Evolutionary conservation across 1,140 invertebrate genomes (phyloP).

Genomic region (Halyomorpha halys): DNA sequence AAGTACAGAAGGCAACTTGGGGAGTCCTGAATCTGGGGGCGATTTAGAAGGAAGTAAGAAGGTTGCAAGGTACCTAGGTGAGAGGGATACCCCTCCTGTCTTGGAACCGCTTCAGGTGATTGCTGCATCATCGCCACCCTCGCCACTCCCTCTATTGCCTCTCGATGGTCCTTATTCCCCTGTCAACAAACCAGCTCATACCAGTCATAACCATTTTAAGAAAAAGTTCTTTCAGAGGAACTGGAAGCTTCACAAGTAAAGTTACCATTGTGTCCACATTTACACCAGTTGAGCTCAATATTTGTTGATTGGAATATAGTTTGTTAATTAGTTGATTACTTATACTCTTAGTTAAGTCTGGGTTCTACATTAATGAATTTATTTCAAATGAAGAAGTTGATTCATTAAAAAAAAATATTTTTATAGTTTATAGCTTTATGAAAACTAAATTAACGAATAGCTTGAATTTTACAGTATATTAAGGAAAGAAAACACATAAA

Average conservation of each 20-base stretch:
- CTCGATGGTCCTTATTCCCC: conserved; percentile 7
- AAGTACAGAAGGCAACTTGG: conserved; percentile 54
- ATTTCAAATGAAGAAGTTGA: too few species aligned
- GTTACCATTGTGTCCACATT: not conserved
- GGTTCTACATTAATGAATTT: too few species aligned
- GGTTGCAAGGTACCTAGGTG: not conserved
- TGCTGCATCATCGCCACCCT: not conserved
- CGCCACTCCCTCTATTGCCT: not conserved
- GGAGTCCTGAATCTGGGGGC: conserved; percentile 60
- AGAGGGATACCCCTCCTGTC: conserved; percentile 3
- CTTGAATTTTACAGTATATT: too few species aligned
- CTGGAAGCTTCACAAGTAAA: conserved; percentile 7
- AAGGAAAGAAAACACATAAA: too few species aligned
- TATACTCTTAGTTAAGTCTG: too few species aligned
- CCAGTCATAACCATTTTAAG: conserved; percentile 6
- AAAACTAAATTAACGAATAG: too few species aligned
- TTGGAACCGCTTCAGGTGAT: not conserved
- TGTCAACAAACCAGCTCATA: not conserved
- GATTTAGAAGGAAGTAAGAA: not conserved
- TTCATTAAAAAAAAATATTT: too few species aligned
- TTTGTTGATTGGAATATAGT: too few species aligned
- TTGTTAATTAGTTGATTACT: too few species aligned
- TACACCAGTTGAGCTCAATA: too few species aligned
- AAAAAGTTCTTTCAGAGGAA: conserved; percentile 13
- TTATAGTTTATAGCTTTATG: too few species aligned